Evolutionary conservation across 1,140 invertebrate genomes (phyloP).

Genomic region (Penaeus chinensis): DNA sequence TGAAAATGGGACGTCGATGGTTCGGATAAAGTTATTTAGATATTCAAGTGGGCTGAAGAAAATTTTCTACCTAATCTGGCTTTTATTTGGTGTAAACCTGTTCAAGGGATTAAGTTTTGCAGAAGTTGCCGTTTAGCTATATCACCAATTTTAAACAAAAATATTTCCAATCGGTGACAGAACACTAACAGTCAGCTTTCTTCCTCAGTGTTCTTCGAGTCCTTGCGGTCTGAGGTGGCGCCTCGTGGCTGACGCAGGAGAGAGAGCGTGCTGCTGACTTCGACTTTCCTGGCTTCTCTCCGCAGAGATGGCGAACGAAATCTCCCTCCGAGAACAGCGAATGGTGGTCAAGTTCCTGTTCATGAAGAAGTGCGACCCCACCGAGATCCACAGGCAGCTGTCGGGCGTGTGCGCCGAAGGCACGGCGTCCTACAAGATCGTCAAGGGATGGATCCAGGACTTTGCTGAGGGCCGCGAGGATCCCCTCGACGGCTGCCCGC

Average conservation of each 20-base stretch:
- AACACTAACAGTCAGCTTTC: no score
- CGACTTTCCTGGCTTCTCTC: neutral
- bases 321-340: conserved; percentile 46
- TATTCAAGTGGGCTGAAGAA: no score
- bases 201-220: neutral
- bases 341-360: conserved; percentile 44
- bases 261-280: no score
- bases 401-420: conserved; percentile 41
- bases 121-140: no score
- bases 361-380: conserved; percentile 49
- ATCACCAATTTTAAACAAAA: no score
- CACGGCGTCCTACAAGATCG: conserved; percentile 42
- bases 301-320: conserved; percentile 11
- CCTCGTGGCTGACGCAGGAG: neutral
- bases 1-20: no score
- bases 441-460: conserved; percentile 45
- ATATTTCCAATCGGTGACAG: no score
- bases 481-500: conserved; percentile 47
- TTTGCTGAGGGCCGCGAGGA: conserved; percentile 46
- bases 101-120: no score
- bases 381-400: conserved; percentile 54
- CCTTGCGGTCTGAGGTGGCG: neutral
- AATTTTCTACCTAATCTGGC: no score
- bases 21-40: no score
- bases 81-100: no score